Base-by-base conservation (phyloP, 2,888 invertebrate species). In the Ceriagrion tenellum region DNA sequence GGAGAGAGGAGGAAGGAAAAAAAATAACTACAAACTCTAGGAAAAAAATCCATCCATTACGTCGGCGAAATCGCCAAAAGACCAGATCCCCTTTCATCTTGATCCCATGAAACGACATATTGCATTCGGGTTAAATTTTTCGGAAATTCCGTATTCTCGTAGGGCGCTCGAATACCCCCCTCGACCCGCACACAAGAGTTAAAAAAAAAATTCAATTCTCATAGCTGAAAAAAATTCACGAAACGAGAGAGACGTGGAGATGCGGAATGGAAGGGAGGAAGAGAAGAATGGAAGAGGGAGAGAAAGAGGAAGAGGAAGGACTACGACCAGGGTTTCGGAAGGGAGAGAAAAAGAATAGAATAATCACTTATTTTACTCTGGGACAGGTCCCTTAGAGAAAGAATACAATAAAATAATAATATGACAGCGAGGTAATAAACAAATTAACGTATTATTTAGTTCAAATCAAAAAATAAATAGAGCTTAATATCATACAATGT, bases 101-200 rank as follows among this genome's bases (percentile, higher is more conserved):
- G 81, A 81, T 81, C 81, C 35, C 81, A 81, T 81, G 81, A 81
- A 81, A 81, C 81, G 81, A 81, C 81, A 81, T 81, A 81, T 81
- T 89, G 89, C 89, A 55, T 47, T 89, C 47, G 55, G 89, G 47
- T 89, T 47, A 93, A 93, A 93, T 69, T 69, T 93, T 69, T 69
- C 93, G 47, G 30, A 63, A 63, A 56, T 91, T 91, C 35, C 56
- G n/a, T 56, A 55, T 47, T 63, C 69, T 93, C 93, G 59, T 74
- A 18, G 93, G 35, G 81, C 35, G 81, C 18, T 35, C 6, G 81
- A 81, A 35, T 35, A 1, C 10, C 81, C 81, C 35, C 35, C 35
- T 81, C 3, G 30, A 18, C 16, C 81, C 81, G 30, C 81, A 35
- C 59, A 20, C 16, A 59, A 12, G 13, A 59, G n/a, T n/a, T n/a